Evolutionary conservation across 2,113 vertebrate species (phyloP).

Genomic region (Mus pahari): DNA sequence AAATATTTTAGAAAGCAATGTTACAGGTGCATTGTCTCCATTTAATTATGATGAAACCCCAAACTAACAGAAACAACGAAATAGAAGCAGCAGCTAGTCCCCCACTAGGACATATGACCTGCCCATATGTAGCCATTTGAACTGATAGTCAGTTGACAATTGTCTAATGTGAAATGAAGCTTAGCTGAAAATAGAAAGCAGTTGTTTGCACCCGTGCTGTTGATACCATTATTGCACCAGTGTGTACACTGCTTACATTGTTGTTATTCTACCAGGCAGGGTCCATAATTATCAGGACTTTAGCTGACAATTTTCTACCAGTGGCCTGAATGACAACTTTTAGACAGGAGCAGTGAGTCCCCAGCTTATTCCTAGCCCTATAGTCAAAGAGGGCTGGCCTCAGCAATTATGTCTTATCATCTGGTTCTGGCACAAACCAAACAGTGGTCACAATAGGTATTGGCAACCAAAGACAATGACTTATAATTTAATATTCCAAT

Average conservation of each 20-base stretch:
- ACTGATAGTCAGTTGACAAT: not conserved
- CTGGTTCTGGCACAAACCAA: not conserved
- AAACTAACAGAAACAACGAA: not conserved
- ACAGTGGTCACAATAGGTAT: not conserved
- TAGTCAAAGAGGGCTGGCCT: not conserved
- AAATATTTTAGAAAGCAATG: not conserved
- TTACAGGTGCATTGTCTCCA: not conserved
- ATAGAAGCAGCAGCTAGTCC: not conserved
- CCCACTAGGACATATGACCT: not conserved
- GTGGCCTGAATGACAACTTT: not conserved
- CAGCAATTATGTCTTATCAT: not conserved
- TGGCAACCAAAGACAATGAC: not conserved
- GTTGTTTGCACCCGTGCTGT: too few relatives aligned
- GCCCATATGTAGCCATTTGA: too few relatives aligned
- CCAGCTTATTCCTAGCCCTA: not conserved
- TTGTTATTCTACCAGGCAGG: not conserved
- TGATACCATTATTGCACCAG: too few relatives aligned
- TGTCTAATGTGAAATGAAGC: too few relatives aligned
- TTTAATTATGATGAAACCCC: not conserved
- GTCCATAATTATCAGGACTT: not conserved
- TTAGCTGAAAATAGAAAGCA: not conserved
- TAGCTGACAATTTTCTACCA: not conserved
- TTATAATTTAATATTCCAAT: not conserved
- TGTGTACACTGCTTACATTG: too few relatives aligned
- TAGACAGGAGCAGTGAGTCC: not conserved